phyloP scores from a whole-genome alignment of 2,113 vertebrate genomes.

The Corythornis madagascariensis region DNA sequence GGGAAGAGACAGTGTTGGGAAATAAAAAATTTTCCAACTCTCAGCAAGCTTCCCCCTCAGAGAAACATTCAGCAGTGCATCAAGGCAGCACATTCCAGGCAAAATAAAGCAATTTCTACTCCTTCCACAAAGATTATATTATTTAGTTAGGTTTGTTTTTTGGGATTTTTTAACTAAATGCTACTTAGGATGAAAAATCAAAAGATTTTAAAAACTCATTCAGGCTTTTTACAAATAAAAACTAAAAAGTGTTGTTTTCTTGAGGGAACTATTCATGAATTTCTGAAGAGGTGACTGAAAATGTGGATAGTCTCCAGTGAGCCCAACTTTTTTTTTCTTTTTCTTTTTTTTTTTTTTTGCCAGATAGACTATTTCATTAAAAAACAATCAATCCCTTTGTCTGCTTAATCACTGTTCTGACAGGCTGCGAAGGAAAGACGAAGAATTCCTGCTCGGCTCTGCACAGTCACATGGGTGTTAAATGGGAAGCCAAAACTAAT shows the following conservation, averaged over 20 bases:
- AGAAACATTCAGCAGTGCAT: neutral
- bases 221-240: slow-evolving; percentile 25
- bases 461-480: slow-evolving; percentile 42
- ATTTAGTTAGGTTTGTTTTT: neutral
- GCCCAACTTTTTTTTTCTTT: slow-evolving; percentile 57
- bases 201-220: slow-evolving; percentile 55
- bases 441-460: slow-evolving; percentile 24
- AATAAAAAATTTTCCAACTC: slow-evolving; percentile 14
- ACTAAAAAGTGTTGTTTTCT: slow-evolving; percentile 30
- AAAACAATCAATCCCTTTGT: slow-evolving; percentile 71
- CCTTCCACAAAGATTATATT: slow-evolving; percentile 29
- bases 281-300: slow-evolving; percentile 63
- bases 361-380: slow-evolving; percentile 69
- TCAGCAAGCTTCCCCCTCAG: neutral
- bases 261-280: slow-evolving; percentile 57
- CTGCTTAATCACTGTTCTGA: slow-evolving; percentile 69
- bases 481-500: slow-evolving; percentile 49
- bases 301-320: slow-evolving; percentile 41
- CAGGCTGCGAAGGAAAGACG: slow-evolving; percentile 48
- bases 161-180: slow-evolving; percentile 42
- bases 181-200: slow-evolving; percentile 51
- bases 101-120: neutral
- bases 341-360: slow-evolving; percentile 67
- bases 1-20: neutral
- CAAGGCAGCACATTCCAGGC: neutral